Conservation (phyloP, 2,797 vertebrate genomes). For the Serranus cabrilla region DNA sequence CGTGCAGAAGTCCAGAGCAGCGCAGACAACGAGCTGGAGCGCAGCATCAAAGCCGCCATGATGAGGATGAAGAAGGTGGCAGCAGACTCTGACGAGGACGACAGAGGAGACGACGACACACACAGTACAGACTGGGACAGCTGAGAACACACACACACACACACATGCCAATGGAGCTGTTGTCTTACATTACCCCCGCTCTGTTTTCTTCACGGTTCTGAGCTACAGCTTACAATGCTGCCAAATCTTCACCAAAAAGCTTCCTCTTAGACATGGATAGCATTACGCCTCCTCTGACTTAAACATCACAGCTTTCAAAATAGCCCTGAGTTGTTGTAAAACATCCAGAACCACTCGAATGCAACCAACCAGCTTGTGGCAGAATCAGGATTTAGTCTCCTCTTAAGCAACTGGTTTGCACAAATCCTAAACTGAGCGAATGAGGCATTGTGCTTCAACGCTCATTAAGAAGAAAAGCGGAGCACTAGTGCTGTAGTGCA, state of each 20-base stretch:
- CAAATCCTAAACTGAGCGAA: constrained; percentile 16
- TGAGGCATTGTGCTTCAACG: not conserved
- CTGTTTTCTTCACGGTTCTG: constrained; percentile 21
- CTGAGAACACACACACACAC: constrained; percentile 69
- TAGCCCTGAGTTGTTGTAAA: constrained; percentile 23
- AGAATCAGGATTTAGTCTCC: constrained; percentile 29
- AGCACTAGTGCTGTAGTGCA: constrained; percentile 4
- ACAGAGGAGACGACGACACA: constrained; percentile 82
- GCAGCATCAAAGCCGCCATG: constrained; percentile 94
- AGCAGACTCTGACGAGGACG: constrained; percentile 91
- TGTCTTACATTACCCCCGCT: constrained; percentile 4
- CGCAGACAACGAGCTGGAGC: constrained; percentile 89
- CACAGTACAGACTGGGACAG: constrained; percentile 90
- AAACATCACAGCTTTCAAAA: constrained; percentile 15
- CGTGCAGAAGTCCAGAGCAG: constrained; percentile 34
- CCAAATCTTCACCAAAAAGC: constrained; percentile 37
- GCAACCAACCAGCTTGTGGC: constrained; percentile 1
- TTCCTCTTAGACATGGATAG: constrained; percentile 18
- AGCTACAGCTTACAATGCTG: constrained; percentile 34
- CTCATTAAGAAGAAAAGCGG: constrained; percentile 30
- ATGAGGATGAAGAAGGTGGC: constrained; percentile 95
- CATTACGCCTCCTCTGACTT: constrained; percentile 42
- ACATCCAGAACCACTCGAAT: constrained; percentile 24
- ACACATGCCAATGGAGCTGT: not conserved
- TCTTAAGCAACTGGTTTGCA: constrained; percentile 24